These are phyloP conservation scores for Dicerorhinus sumatrensis DNA, from an alignment of 2,113 vertebrate genomes.

Conservation along the genomic window DNA sequence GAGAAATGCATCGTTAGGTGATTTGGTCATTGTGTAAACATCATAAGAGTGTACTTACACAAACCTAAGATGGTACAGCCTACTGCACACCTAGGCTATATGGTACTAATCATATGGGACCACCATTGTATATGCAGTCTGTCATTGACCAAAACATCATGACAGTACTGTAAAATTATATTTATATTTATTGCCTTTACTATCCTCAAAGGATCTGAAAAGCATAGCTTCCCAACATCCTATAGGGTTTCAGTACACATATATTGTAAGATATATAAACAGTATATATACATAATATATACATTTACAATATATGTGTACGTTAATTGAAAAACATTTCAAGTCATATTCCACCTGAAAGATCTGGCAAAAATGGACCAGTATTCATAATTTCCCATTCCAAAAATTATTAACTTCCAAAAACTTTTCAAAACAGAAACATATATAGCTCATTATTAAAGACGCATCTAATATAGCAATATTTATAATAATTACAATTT, in stretches of 20 bases:
- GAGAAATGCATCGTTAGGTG: too few relatives aligned
- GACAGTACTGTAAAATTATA: neutral
- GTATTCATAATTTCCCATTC: neutral
- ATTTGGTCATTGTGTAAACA: too few relatives aligned
- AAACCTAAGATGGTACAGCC: too few relatives aligned
- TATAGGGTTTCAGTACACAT: neutral
- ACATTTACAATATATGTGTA: neutral
- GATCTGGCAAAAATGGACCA: neutral
- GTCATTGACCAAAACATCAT: too few relatives aligned
- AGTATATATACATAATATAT: too few relatives aligned
- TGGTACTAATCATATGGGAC: too few relatives aligned
- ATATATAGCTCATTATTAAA: neutral
- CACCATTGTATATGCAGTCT: too few relatives aligned
- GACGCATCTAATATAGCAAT: neutral
- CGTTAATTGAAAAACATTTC: neutral
- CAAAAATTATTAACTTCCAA: constrained; percentile 6
- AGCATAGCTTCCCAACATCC: neutral
- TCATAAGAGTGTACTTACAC: too few relatives aligned
- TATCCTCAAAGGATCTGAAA: neutral
- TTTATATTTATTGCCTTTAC: neutral
- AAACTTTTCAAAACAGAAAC: constrained; percentile 18
- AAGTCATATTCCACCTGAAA: neutral
- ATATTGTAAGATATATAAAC: neutral
- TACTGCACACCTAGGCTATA: too few relatives aligned
- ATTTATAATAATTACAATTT: neutral